phyloP scores from a whole-genome alignment of 2,888 invertebrate genomes.

The Scelioninae gen. 2 region DNA sequence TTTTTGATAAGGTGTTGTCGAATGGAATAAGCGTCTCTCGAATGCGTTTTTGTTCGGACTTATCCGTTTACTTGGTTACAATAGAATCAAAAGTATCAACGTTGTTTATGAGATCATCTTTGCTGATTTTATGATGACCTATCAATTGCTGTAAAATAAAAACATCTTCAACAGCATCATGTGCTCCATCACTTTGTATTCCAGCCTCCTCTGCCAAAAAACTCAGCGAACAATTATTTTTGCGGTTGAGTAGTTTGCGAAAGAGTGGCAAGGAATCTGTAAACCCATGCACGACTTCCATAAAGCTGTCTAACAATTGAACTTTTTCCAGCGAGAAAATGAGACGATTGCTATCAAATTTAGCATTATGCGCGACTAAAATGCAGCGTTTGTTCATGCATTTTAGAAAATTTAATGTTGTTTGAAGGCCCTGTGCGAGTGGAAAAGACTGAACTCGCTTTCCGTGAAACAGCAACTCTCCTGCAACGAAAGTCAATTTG shows the following conservation, averaged over 20 bases:
- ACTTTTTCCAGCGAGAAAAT: constrained; percentile 8
- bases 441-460: constrained; percentile 28
- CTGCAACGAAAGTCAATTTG: constrained; percentile 28
- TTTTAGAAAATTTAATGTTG: constrained; percentile 12
- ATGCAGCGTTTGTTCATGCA: constrained; percentile 14
- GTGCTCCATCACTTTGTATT: constrained; percentile 1
- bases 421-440: constrained; percentile 6
- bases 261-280: constrained; percentile 13
- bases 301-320: constrained; percentile 5
- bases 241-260: constrained; percentile 17
- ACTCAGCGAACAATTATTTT: constrained; percentile 11
- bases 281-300: constrained; percentile 5
- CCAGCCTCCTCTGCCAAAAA: constrained; percentile 14
- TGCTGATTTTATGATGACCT: constrained; percentile 16
- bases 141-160: constrained; percentile 22
- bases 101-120: constrained; percentile 2
- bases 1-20: too few species aligned
- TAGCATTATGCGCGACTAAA: constrained; percentile 29
- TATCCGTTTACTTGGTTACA: too few species aligned
- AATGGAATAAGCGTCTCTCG: too few species aligned
- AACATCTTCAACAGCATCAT: constrained; percentile 20
- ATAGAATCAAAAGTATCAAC: constrained; percentile 1
- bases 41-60: background rate
- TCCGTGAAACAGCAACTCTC: constrained; percentile 37
- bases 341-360: constrained; percentile 25